Evolutionary conservation across 2,113 vertebrate species (phyloP).

Genomic region (Hyperoodon ampullatus): DNA sequence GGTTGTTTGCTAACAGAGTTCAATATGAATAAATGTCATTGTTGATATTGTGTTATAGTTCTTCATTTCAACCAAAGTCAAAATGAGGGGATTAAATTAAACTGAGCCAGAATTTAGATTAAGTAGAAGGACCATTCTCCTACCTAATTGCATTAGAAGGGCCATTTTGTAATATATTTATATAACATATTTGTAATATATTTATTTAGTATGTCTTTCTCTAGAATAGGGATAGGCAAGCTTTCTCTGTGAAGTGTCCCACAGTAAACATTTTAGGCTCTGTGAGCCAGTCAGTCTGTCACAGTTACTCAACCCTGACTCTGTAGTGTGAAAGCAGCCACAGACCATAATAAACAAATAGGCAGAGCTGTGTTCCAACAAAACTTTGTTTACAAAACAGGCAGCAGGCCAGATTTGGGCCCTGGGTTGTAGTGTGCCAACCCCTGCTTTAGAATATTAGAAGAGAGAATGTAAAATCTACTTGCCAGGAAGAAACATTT

Average conservation of each 20-base stretch:
- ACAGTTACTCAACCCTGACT: neutral
- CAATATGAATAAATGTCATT: neutral
- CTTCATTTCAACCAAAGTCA: neutral
- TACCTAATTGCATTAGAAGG: neutral
- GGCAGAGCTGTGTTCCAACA: neutral
- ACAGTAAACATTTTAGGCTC: slow-evolving; percentile 8
- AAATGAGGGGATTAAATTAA: slow-evolving; percentile 17
- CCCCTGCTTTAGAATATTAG: neutral
- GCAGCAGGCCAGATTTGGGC: neutral
- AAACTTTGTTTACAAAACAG: neutral
- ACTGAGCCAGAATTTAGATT: neutral
- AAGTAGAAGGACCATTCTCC: neutral
- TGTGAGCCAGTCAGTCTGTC: neutral
- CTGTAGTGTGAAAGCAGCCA: neutral
- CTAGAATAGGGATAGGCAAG: neutral
- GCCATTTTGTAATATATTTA: neutral
- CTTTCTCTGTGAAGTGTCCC: neutral
- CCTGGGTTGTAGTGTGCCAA: neutral
- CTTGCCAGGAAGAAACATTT: neutral
- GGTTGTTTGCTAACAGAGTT: slow-evolving; percentile 47
- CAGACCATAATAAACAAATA: neutral
- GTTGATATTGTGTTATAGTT: neutral
- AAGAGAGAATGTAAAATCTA: neutral
- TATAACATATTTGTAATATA: neutral
- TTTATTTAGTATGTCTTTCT: neutral